Base-by-base conservation (phyloP, 2,113 vertebrate species). In the Phyllostomus discolor region DNA sequence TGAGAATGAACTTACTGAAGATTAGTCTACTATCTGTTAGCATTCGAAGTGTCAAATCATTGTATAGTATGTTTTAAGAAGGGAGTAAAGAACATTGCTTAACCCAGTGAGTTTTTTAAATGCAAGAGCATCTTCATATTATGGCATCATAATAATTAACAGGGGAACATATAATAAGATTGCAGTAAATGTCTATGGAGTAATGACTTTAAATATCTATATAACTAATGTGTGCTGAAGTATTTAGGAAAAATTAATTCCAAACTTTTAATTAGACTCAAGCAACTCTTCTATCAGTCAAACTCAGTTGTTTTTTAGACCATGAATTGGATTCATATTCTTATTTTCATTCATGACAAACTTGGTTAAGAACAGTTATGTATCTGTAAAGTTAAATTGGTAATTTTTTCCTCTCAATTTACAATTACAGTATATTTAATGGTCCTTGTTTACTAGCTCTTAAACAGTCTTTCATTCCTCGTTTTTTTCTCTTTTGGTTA, bases 191-290 rank as follows among this genome's bases (percentile, higher is more conserved):
- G 31, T 2, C 28, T 73, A 57, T 3, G 31, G 46, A 70, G 10
- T 69, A 87, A 35, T 54, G 24, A 66, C 17, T 8, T 88, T 81
- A 82, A 17, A 24, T 93, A 78, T 59, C 35, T 92, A 24, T 80
- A 43, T 38, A 75, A 69, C 28, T 91, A 88, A 62, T 78, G 1
- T 48, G 8, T 31, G 73, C 3, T 72, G 4, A 8, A 67, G 33
- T 46, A 84, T 90, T 88, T 64, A 91, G 46, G 48, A 91, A 95
- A 81, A 92, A 88, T 73, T 69, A 79, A 83, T 81, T 82, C 7
- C 17, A 76, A 93, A 72, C 15, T 64, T 66, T 54, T 80, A n/a
- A 10, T 94, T 90, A 72, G 72, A 93, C 11, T 87, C 59, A 64
- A 38, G 33, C n/a, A 48, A 35, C 70, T 92, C 35, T 52, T 88